Conservation (phyloP, 2,888 invertebrate species). For the Chrysolina oricalcia region DNA sequence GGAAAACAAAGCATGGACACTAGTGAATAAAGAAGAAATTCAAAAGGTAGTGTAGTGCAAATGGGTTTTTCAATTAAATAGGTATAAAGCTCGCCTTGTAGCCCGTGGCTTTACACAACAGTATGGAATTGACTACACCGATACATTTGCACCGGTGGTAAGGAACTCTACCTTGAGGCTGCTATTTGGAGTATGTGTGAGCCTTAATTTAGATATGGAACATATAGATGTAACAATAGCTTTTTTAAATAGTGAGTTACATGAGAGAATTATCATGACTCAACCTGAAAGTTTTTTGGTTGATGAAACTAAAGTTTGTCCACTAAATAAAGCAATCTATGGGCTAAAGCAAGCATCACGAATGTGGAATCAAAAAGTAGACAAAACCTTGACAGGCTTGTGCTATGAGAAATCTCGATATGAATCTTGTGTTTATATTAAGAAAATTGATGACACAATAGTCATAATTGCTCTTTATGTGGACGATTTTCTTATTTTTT, state of each 20-base stretch:
- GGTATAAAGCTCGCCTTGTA: too few species aligned
- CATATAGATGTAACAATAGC: neutral
- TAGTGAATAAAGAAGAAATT: too few species aligned
- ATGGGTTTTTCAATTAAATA: too few species aligned
- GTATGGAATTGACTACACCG: too few species aligned
- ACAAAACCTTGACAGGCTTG: conserved; percentile 13
- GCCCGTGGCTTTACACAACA: too few species aligned
- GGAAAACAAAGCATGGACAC: too few species aligned
- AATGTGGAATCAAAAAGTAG: conserved; percentile 12
- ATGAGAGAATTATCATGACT: conserved; percentile 11
- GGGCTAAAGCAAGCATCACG: conserved; percentile 12
- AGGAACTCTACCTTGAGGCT: too few species aligned
- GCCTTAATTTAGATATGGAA: too few species aligned
- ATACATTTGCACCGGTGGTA: too few species aligned
- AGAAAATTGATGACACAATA: conserved; percentile 9
- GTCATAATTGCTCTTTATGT: conserved; percentile 6
- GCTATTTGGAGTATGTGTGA: too few species aligned
- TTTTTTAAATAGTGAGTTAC: neutral
- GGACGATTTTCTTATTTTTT: conserved; percentile 12
- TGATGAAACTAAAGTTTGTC: conserved; percentile 8
- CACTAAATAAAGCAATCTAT: conserved; percentile 7
- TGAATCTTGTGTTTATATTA: conserved; percentile 9
- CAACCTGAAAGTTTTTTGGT: conserved; percentile 5
- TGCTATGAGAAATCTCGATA: conserved; percentile 10
- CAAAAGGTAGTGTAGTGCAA: too few species aligned